Base-by-base conservation (phyloP, 2,113 vertebrate species). In the Sclerurus mexicanus region DNA sequence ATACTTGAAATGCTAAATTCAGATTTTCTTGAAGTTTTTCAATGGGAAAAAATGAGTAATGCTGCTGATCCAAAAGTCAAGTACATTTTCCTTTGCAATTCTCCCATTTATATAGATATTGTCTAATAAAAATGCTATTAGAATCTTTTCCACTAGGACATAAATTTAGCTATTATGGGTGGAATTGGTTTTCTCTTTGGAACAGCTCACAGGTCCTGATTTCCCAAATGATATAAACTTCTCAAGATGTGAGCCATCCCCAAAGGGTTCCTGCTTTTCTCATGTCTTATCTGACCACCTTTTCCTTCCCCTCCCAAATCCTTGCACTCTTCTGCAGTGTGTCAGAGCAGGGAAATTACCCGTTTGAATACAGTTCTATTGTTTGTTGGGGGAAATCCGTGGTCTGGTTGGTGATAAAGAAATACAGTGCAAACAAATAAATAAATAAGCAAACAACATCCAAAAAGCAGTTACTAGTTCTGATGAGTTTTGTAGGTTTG, bases 171-270 rank as follows among this genome's bases (percentile, higher is more conserved):
- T 56, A 4, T 6, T 75, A 63, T n/a, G 4, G 5, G 15, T 55
- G 24, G 33, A 82, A 47, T 4, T 35, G 4, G 2, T 83, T 88
- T 74, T 66, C 2, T 12, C 85, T 68, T 56, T 46, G 15, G 49
- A 69, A 24, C 6, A 35, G 10, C 12, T 73, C 35, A 64, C 47
- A 0, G 0, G 4, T 56, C 13, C 10, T 2, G 4, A 31, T 87
- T 87, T 91, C 4, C 28, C 10, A 68, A 84, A 69, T 18, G 0
- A 15, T 33, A 56, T 6, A 20, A 76, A 47, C 12, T 50, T 72
- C 16, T 18, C 2, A 9, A 37, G 35, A 31, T 22, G 12, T 68
- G 22, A n/a, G 6, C 7, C 64, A 19, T 6, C 23, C 7, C 19
- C 33, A 49, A 73, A 60, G 2, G 5, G 10, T 68, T 79, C 33